Evolutionary conservation across 2,797 vertebrate genomes (phyloP).

Genomic region (Karalla daura): DNA sequence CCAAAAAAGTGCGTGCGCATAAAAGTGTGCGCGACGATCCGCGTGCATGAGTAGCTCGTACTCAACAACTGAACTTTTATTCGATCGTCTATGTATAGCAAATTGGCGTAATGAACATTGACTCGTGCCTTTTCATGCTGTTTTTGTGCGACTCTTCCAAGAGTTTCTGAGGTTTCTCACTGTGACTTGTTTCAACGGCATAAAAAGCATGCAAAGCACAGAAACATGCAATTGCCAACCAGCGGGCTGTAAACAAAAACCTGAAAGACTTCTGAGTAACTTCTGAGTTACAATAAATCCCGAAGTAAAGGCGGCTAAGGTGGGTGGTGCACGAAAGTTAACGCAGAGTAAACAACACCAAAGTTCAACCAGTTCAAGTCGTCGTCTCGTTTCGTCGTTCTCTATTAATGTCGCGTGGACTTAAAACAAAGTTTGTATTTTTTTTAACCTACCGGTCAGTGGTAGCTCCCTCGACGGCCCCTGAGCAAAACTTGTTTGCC

Average conservation of each 20-base stretch:
- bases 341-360: slow-evolving; percentile 18
- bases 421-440: background rate
- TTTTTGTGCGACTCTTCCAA: background rate
- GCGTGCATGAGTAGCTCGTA: background rate
- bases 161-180: background rate
- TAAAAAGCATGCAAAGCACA: background rate
- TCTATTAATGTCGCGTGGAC: too few species aligned
- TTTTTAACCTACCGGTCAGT: slow-evolving; percentile 47
- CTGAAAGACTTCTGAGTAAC: fast-evolving
- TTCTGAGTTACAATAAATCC: too few species aligned
- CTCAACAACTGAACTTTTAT: background rate
- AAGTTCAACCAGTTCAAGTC: too few species aligned
- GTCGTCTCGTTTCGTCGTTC: too few species aligned
- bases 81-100: too few species aligned
- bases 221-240: background rate
- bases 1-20: background rate
- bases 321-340: slow-evolving; percentile 39
- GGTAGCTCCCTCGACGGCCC: background rate
- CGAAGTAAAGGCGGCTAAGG: too few species aligned
- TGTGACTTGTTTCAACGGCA: background rate
- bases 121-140: background rate
- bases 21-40: background rate
- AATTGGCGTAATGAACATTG: too few species aligned
- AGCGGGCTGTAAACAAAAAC: too few species aligned
- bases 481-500: slow-evolving; percentile 43